Evolutionary conservation across 2,888 invertebrate genomes (phyloP).

Genomic region (Drosophila austrosaltans): DNA sequence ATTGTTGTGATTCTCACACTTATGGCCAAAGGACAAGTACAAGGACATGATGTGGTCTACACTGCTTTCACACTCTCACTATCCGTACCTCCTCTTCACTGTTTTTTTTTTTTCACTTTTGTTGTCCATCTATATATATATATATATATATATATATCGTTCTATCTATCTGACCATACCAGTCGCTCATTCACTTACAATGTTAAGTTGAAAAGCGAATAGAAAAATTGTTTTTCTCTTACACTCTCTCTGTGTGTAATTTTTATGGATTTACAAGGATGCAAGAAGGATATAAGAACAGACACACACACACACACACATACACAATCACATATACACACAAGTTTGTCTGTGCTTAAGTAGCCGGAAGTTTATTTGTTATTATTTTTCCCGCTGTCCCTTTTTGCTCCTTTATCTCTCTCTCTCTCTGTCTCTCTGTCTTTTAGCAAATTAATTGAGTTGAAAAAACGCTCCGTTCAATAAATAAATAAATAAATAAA

Average conservation of each 20-base stretch:
- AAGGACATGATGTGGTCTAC: constrained; percentile 5
- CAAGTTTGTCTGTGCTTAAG: constrained; percentile 68
- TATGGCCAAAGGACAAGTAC: not conserved
- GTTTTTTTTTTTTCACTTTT: not conserved
- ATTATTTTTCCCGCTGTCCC: constrained; percentile 5
- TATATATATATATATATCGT: not conserved
- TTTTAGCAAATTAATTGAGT: constrained; percentile 70
- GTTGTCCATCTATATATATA: constrained; percentile 19
- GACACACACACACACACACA: not conserved
- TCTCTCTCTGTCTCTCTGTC: not conserved
- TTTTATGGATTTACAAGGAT: constrained; percentile 78
- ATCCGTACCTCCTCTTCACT: too few species aligned
- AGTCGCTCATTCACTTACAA: constrained; percentile 8
- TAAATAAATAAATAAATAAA: constrained; percentile 73
- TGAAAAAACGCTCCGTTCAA: constrained; percentile 58
- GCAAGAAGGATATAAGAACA: constrained; percentile 1
- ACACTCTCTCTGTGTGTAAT: constrained; percentile 59
- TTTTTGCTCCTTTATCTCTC: not conserved
- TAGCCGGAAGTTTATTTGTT: constrained; percentile 63
- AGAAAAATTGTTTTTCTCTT: constrained; percentile 55
- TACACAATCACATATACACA: not conserved
- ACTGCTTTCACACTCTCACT: too few species aligned
- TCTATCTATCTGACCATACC: constrained; percentile 29
- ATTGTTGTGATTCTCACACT: not conserved
- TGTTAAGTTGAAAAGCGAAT: constrained; percentile 32